Evolutionary conservation across 2,113 vertebrate genomes (phyloP).

Genomic region (Melospiza georgiana): DNA sequence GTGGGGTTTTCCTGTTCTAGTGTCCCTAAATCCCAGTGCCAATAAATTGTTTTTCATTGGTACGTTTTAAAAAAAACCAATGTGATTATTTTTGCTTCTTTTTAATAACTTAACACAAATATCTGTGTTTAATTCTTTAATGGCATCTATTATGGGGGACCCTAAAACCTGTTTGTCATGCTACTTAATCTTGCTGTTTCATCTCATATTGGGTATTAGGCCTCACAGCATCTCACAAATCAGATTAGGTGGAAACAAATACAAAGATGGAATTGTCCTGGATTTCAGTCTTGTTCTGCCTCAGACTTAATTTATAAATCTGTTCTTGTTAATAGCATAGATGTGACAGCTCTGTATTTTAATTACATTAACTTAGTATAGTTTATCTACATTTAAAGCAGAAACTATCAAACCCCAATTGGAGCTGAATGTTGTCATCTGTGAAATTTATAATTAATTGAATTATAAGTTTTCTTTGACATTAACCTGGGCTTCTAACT

Average conservation of each 20-base stretch:
- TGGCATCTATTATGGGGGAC: fast-evolving
- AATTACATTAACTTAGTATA: neutral
- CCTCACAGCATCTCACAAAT: neutral
- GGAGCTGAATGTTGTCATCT: neutral
- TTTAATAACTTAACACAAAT: neutral
- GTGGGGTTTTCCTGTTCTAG: neutral
- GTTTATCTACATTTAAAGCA: neutral
- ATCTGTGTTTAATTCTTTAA: neutral
- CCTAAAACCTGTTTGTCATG: neutral
- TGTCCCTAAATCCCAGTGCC: neutral
- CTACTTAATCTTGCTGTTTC: neutral
- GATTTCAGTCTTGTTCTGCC: neutral
- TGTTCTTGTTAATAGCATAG: neutral
- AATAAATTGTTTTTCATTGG: neutral
- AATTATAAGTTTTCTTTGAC: neutral
- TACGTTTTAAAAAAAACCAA: neutral
- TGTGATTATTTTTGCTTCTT: neutral
- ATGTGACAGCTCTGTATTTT: neutral
- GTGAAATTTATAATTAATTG: neutral
- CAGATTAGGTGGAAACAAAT: neutral
- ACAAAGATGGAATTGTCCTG: neutral
- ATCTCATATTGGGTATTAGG: neutral
- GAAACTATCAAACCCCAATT: neutral
- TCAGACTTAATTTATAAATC: neutral
- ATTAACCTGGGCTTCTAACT: neutral